phyloP scores from a whole-genome alignment of 2,888 invertebrate genomes.

The Mayetiola destructor region DNA sequence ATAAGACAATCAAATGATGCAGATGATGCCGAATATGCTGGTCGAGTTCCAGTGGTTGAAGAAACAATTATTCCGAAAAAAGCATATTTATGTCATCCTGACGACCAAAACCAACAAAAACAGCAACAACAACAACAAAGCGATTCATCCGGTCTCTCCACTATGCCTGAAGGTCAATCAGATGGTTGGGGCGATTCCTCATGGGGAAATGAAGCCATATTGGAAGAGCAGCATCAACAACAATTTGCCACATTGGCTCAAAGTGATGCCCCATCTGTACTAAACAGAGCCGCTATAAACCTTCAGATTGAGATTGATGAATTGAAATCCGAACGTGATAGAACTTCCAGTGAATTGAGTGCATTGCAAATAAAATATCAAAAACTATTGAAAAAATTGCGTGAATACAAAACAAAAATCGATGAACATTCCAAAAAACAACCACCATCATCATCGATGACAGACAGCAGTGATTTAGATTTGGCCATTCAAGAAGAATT shows the following conservation, averaged over 20 bases:
- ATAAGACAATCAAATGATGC: neutral
- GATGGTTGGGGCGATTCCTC: conserved; percentile 42
- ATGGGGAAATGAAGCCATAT: conserved; percentile 39
- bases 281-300: conserved; percentile 27
- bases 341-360: conserved; percentile 46
- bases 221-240: conserved; percentile 36
- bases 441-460: conserved; percentile 38
- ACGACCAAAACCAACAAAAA: too few relatives aligned
- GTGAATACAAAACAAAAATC: conserved; percentile 59
- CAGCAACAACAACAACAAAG: conserved; percentile 14
- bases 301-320: conserved; percentile 39
- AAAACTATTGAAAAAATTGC: conserved; percentile 70
- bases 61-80: conserved; percentile 39
- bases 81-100: conserved; percentile 39
- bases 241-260: too few relatives aligned
- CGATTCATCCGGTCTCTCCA: conserved; percentile 21
- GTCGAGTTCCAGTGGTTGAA: conserved; percentile 28
- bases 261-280: neutral
- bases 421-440: conserved; percentile 30
- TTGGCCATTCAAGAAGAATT: conserved; percentile 68
- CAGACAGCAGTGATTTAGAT: conserved; percentile 47
- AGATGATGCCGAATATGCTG: conserved; percentile 19
- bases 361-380: conserved; percentile 53
- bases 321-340: conserved; percentile 43
- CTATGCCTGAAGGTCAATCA: conserved; percentile 27